These are phyloP conservation scores for Zhuqinia jingwanae DNA, from an alignment of 2,888 invertebrate species.

Conservation along the genomic window DNA sequence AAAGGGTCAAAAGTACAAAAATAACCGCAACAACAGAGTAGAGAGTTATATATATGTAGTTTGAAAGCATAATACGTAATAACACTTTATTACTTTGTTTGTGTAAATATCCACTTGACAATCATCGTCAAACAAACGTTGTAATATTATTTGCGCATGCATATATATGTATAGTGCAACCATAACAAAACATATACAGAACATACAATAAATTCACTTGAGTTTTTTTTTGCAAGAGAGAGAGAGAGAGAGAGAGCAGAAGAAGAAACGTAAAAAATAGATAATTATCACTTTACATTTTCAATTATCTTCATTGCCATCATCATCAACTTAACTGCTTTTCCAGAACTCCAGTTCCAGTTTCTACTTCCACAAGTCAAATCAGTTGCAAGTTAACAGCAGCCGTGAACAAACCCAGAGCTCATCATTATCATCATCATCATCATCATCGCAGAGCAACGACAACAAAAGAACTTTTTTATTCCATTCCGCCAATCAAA, in stretches of 20 bases:
- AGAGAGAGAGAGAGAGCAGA: neutral
- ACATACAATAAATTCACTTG: neutral
- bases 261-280: constrained; percentile 10
- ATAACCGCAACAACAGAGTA: constrained; percentile 1
- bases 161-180: constrained; percentile 23
- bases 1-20: constrained; percentile 46
- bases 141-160: neutral
- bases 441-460: neutral
- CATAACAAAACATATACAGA: neutral
- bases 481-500: too few relatives aligned
- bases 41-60: neutral
- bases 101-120: neutral
- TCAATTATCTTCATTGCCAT: constrained; percentile 29
- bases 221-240: neutral
- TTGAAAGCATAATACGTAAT: neutral
- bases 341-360: neutral
- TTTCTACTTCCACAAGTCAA: constrained; percentile 12
- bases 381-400: too few relatives aligned
- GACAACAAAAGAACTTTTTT: too few relatives aligned
- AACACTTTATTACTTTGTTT: constrained; percentile 29
- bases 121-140: neutral
- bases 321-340: neutral
- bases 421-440: too few relatives aligned
- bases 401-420: neutral
- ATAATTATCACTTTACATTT: constrained; percentile 37